Base-by-base conservation (phyloP, 2,888 invertebrate species). In the Eilema caniola region DNA sequence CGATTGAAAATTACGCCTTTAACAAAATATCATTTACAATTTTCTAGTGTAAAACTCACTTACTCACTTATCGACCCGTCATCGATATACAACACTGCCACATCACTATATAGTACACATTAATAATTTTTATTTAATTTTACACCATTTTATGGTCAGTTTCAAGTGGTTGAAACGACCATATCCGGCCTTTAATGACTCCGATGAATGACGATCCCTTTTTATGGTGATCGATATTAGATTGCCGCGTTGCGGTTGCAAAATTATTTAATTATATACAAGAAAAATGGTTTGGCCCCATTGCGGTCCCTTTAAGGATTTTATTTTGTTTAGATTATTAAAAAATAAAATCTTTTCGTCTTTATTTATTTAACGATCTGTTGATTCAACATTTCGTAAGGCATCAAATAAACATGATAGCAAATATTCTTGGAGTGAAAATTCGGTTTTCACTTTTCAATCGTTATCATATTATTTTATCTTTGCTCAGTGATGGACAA, bases 71-170 rank as follows among this genome's bases (percentile, higher is more conserved):
- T 37, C 33, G 37, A 62, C 10, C 37, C 11, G 14, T 33, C 24
- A 63, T 66, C 70, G 71, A 71, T 69, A 74, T 69, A 69, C 10
- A n/a, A 4, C 14, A 8, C 24, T 25, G 10, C 33, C 23, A 67
- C 84, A 76, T 75, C 86, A 80, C 78, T 79, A 71, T 57, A 24
- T 24, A 60, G 33, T 62, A 65, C 66, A 71, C 72, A 74, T 73
- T 75, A 74, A 83, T 83, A 82, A 81, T 80, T 82, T 78, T 78
- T 79, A 80, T 83, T 81, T 83, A 82, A 86, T 85, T 86, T 84
- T 79, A 82, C 80, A 75, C 79, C 69, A 79, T 79, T 81, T 83
- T 78, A 82, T 70, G 83, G 84, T 78, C 70, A 67, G 63, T 80
- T 81, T 82, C 68, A 85, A 84, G 79, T 81, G 83, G 79, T 74